Evolutionary conservation across 2,113 vertebrate species (phyloP).

Genomic region (Antechinus flavipes): DNA sequence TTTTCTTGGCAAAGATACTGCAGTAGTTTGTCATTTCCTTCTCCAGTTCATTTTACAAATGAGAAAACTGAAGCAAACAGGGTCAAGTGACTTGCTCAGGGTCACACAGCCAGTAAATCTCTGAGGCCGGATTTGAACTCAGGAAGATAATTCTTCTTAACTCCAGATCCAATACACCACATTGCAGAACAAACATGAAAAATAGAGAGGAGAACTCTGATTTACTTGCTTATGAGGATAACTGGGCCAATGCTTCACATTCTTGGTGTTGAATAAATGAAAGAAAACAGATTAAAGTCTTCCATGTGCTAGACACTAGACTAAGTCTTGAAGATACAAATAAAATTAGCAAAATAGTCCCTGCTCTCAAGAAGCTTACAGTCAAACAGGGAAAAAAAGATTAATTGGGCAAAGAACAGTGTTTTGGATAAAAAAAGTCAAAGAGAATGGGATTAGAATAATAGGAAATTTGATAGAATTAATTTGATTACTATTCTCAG

Average conservation of each 20-base stretch:
- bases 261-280: not conserved
- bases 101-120: not conserved
- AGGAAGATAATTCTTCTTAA: not conserved
- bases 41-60: not conserved
- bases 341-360: not conserved
- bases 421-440: not conserved
- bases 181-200: not conserved
- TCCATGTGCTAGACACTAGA: not conserved
- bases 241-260: slow-evolving; percentile 25
- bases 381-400: not conserved
- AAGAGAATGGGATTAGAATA: not conserved
- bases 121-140: not conserved
- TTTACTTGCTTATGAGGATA: not conserved
- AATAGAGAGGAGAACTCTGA: not conserved
- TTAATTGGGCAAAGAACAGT: not conserved
- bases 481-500: not conserved
- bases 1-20: not conserved
- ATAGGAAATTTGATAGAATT: not conserved
- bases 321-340: not conserved
- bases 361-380: not conserved
- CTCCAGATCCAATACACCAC: not conserved
- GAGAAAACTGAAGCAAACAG: not conserved
- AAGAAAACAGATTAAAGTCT: not conserved
- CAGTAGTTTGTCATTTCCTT: not conserved
- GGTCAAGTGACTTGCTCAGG: not conserved